Conservation (phyloP, 2,797 vertebrate genomes). For the Naso thynnoides region DNA sequence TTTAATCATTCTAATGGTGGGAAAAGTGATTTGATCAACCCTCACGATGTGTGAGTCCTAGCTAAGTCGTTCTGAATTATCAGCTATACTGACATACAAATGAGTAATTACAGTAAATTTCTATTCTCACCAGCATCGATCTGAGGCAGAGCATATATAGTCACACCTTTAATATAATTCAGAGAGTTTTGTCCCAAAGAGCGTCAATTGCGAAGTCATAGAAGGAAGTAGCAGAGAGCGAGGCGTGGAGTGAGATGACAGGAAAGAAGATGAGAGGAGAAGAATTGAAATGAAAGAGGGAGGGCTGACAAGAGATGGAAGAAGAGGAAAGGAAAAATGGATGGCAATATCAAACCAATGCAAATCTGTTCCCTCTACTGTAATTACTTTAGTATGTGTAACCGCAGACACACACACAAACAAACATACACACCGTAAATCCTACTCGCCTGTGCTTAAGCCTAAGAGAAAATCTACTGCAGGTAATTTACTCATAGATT, state of each 20-base stretch:
- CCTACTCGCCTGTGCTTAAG: conserved; percentile 45
- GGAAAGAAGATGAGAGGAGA: conserved; percentile 35
- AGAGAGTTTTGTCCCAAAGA: conserved; percentile 24
- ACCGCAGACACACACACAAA: conserved; percentile 9
- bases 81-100: not conserved
- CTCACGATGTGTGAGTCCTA: not conserved
- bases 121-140: conserved; percentile 6
- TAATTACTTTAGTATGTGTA: conserved; percentile 60
- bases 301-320: conserved; percentile 42
- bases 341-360: conserved; percentile 69
- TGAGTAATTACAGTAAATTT: not conserved
- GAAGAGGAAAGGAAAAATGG: conserved; percentile 43
- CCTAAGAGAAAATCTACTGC: conserved; percentile 47
- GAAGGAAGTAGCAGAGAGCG: conserved; percentile 1
- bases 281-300: conserved; percentile 56
- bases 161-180: conserved; percentile 18
- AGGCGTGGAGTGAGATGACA: conserved; percentile 30
- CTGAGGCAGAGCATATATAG: conserved; percentile 3
- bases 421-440: conserved; percentile 33
- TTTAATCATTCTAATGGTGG: too few species aligned
- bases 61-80: not conserved
- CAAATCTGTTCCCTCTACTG: conserved; percentile 57
- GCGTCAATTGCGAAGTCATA: conserved; percentile 6
- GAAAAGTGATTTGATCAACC: not conserved
- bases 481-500: conserved; percentile 58